A percentile compares a stretch with the other conserved stretches of the same genome.
These are phyloP conservation scores for Protobothrops flavoviridis DNA, from an alignment of 2,113 vertebrate genomes.

Conservation along the genomic window DNA sequence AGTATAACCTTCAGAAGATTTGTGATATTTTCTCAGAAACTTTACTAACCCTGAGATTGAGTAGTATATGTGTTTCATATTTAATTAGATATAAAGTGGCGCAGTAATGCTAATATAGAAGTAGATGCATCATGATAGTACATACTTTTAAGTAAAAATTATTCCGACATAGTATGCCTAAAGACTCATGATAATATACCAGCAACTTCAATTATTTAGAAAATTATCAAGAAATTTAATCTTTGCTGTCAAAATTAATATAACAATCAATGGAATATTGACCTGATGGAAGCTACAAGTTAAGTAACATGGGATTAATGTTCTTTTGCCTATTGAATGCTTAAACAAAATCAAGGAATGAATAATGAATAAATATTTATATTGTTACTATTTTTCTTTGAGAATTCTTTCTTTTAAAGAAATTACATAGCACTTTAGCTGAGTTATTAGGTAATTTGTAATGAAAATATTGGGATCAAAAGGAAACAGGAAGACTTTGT, in stretches of 20 bases:
- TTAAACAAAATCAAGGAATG: constrained; percentile 36
- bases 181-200: not conserved
- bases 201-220: not conserved
- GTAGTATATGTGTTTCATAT: constrained; percentile 2
- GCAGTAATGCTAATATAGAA: not conserved
- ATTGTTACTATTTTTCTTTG: constrained; percentile 38
- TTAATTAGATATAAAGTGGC: not conserved
- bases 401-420: constrained; percentile 19
- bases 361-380: constrained; percentile 54
- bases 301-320: constrained; percentile 47
- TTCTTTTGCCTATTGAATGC: constrained; percentile 40
- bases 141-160: not conserved
- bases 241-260: constrained; percentile 53
- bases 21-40: constrained; percentile 1
- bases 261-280: constrained; percentile 33
- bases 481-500: constrained; percentile 27
- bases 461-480: constrained; percentile 9
- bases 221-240: constrained; percentile 52
- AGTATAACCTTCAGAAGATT: not conserved
- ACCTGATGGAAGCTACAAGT: constrained; percentile 59
- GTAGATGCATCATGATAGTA: not conserved
- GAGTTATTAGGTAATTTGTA: constrained; percentile 63
- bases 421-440: constrained; percentile 57
- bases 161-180: not conserved
- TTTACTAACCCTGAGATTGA: not conserved